Base-by-base conservation (phyloP, 2,888 invertebrate species). In the Cataglyphis albicans region DNA sequence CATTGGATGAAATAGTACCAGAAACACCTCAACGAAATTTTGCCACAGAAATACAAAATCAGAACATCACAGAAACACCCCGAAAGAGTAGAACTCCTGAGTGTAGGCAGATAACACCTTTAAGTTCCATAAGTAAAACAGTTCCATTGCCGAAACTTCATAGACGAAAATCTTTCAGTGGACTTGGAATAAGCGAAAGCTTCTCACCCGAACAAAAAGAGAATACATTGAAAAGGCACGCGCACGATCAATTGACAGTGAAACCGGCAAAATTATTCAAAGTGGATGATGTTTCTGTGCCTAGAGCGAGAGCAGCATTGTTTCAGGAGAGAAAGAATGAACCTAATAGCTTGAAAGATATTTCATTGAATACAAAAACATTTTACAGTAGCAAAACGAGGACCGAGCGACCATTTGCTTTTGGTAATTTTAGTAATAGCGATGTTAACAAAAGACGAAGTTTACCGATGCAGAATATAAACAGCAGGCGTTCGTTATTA, bases 221-320 rank as follows among this genome's bases (percentile, higher is more conserved):
- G 41, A 76, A 81, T 38, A 35, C 64, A 0, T 72, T 91, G 9
- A 94, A 94, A 55, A 90, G 93, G 57, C 89, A 86, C 41, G 86
- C 91, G 0, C 75, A 87, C 12, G 92, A 93, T 29, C 75, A 73
- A 7, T 48, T 86, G 7, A 41, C 44, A 25, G 9, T 25, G 10
- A 76, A 75, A 41, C 84, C 82, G 1, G 32, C 85, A 0, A 94
- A 94, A 73, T 59, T 91, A 5, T 65, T 89, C 4, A 94, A 92
- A 70, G 82, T 82, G 10, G 91, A 93, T 32, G 92, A 92, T 0
- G 76, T 65, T 25, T 84, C 80, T 0, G 84, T 86, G 41, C 91
- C 94, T 4, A 92, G 85, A 90, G 94, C 94, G 6, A 90, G 94
- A 84, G 92, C 93, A 6, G 89, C 94, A 0, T 80, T 94, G 3